These are phyloP conservation scores for Neosalanx taihuensis DNA, from an alignment of 2,797 vertebrate genomes.

Conservation along the genomic window DNA sequence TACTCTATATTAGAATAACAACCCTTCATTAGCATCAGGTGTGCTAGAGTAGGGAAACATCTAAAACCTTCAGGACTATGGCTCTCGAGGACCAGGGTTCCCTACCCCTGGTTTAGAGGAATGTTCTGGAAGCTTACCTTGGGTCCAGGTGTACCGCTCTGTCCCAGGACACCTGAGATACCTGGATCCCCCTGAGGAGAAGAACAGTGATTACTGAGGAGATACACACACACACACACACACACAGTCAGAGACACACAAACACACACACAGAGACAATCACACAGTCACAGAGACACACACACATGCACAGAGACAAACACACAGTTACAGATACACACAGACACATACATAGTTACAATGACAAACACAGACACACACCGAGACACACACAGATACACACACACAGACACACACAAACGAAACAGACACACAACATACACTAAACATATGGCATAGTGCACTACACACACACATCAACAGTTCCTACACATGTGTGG, in stretches of 20 bases:
- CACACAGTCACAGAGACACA: no score
- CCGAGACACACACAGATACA: not conserved
- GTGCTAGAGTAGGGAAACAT: no score
- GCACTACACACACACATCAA: not conserved
- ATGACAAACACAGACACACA: not conserved
- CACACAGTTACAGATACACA: no score
- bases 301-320: no score
- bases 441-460: not conserved
- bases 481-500: not conserved
- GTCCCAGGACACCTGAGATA: slow-evolving; percentile 24
- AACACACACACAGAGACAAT: no score
- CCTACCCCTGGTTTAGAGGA: not conserved
- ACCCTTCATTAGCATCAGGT: no score
- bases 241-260: no score
- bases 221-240: no score
- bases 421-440: not conserved
- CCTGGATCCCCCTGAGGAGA: slow-evolving; percentile 33
- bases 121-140: slow-evolving; percentile 28
- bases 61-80: no score
- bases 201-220: not conserved
- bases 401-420: not conserved
- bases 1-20: not conserved
- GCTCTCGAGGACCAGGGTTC: no score
- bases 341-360: not conserved
- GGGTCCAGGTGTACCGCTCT: slow-evolving; percentile 25